Evolutionary conservation across 2,113 vertebrate genomes (phyloP), one percentile per base, ranked within the genome.

Genomic region (Embiotoca jacksoni): DNA sequence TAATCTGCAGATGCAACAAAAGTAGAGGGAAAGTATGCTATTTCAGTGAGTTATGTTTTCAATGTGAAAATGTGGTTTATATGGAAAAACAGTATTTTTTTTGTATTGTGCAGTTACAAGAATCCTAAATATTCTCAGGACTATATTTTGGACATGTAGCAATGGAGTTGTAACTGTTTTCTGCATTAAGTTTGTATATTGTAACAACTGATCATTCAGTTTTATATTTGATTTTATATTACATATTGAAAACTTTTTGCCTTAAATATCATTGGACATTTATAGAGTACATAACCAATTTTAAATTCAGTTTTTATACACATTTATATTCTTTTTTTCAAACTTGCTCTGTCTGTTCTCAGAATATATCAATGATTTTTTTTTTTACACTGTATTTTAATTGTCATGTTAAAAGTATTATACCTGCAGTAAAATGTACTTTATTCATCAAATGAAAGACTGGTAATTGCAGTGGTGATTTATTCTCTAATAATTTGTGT

Each of bases 391-490:
- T 62, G 13, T 59, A 0, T 37, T 59, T 0, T 31, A 61, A 30
- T 30, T n/a, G 23, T 16, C 7, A 37, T 3, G 4, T 62, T 72
- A 44, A 44, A 53, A 53, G n/a, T 7, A 41, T 65, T 81, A 58
- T 7, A 59, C 11, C 58, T 77, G 50, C 55, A 77, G 63, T 82
- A 62, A 88, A 77, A 62, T 55, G 6, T 72, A 72, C 31, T 58
- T 82, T 62, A 72, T 15, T 54, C 4, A 33, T 47, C 30, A 4
- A 66, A 35, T 0, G 3, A 11, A 23, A 23, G 23, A 23, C 23
- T 23, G 23, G 23, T 23, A 23, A 23, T 23, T 23, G 23, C 23
- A 23, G 23, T 23, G 23, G 23, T 23, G 23, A 23, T 23, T 23
- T 23, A 23, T 23, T 23, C 23, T 23, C 23, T 23, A 23, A 23